Conservation (phyloP, 1,140 invertebrate species). For the Megalonaias nervosa region DNA sequence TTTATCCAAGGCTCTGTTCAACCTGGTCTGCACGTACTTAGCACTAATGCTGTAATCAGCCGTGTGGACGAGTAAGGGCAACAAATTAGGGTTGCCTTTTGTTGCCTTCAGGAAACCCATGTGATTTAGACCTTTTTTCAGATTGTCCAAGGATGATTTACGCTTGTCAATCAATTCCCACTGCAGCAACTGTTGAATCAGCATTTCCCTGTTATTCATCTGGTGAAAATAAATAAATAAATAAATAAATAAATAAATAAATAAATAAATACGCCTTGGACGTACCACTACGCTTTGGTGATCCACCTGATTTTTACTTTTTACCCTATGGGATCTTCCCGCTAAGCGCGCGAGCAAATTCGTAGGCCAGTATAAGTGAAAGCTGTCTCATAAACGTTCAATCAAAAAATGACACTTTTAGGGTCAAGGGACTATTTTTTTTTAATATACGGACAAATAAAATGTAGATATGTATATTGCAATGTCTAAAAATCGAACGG, state of each 20-base stretch:
- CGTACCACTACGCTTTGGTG: neutral
- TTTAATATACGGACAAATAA: too few species aligned
- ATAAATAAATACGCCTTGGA: too few species aligned
- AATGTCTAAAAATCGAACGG: too few species aligned
- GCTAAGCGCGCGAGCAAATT: neutral
- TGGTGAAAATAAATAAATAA: neutral
- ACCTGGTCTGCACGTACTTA: conserved; percentile 5
- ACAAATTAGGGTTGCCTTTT: conserved; percentile 8
- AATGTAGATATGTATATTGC: too few species aligned
- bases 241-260: neutral
- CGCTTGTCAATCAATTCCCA: conserved; percentile 25
- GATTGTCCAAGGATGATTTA: conserved; percentile 12
- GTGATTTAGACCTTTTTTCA: conserved; percentile 22
- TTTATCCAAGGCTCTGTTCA: neutral
- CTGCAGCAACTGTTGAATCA: conserved; percentile 12
- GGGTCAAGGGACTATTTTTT: too few species aligned
- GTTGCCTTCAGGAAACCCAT: conserved; percentile 22
- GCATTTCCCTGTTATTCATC: conserved; percentile 9
- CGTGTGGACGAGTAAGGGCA: conserved; percentile 14
- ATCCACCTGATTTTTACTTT: neutral
- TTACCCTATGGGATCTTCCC: neutral
- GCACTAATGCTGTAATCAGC: conserved; percentile 2
- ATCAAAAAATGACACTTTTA: too few species aligned
- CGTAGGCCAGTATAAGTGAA: too few species aligned
- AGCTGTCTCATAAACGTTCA: too few species aligned